Evolutionary conservation across 1,140 invertebrate species (phyloP), one percentile per base, ranked within the genome.

Genomic region (Drosophila pandora): DNA sequence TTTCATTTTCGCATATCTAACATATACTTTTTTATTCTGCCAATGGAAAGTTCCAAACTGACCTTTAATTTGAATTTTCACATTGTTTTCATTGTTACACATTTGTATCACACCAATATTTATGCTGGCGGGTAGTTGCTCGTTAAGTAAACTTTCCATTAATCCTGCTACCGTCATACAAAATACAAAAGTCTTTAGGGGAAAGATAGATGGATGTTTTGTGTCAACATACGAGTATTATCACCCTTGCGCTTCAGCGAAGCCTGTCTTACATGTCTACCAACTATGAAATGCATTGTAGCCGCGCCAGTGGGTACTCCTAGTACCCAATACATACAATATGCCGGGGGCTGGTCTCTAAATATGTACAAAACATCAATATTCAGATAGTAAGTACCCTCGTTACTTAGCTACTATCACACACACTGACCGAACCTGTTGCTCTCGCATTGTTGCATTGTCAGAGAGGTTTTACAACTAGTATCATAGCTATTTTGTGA

Each of bases 401-500:
- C 25, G 61, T 74, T 75, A 76, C 72, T 67, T 81, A 59, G 79
- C 79, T 68, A 77, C 73, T 81, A 81, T 79, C 79, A 81, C 77
- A 79, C 78, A 75, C 62, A 64, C 60, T 76, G 75, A 82, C 79
- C 58, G 70, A 82, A 74, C 80, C 55, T 78, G 75, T 55, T 71
- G 70, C 72, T 78, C 67, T 61, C 70, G 73, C 82, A 79, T 75
- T 74, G 63, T 70, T 74, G 55, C 60, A 32, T 39, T 67, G 77
- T 62, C 80, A 84, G 76, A 75, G 61, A 68, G 63, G 60, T 79
- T 79, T 89, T 84, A 89, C 83, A 88, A 75, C 89, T 90, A 90
- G 85, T 90, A 90, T 90, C 89, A 90, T 90, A 90, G 89, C 89
- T 90, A 90, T 90, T 90, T 90, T 90, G 89, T 90, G 89, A 90